Base-by-base conservation (phyloP, 2,888 invertebrate species). In the Drosophila pseudotalamancana region DNA sequence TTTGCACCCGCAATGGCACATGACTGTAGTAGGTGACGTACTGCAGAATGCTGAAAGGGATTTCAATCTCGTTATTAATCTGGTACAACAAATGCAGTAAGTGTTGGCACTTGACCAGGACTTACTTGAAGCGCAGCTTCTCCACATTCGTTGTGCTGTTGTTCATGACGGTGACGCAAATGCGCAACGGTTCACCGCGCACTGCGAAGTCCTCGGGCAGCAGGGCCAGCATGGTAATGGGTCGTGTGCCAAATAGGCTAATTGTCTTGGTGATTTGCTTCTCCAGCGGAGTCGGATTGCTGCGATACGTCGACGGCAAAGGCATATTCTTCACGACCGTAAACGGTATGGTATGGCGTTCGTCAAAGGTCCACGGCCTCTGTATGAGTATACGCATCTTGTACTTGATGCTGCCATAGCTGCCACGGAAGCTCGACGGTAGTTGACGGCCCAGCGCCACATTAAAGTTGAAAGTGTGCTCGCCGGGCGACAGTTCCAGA, bases 341-440 rank as follows among this genome's bases (percentile, higher is more conserved):
- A 54, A 91, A 77, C 2, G 90, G 89, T 49, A 91, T 89, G 9
- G 81, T 86, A 61, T 91, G 90, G 21, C 89, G 90, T 51, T 91
- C 91, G 46, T 91, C 90, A 37, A 91, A 91, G 6, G 89, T 89
- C 91, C 91, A 91, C 16, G 91, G 89, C n/a, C 89, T 83, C 69
- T 91, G 91, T 19, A 91, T 90, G 8, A 90, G 80, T 34, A 91
- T 75, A 19, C 90, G 90, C 51, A 91, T 82, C 69, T 91, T 91
- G 64, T 91, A 91, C 72, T 91, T 91, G 21, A 91, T 91, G 37
- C 89, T 90, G 40, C 91, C 91, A 42, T 90, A 83, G 32, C 77
- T 88, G 12, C 91, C 91, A 40, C 88, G 84, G 34, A 91, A 91
- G 37, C 88, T 90, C 6, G 91, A 91, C 4, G 91, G 91, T 19